phyloP scores from a whole-genome alignment of 2,888 invertebrate species.

The Athetis lepigone region DNA sequence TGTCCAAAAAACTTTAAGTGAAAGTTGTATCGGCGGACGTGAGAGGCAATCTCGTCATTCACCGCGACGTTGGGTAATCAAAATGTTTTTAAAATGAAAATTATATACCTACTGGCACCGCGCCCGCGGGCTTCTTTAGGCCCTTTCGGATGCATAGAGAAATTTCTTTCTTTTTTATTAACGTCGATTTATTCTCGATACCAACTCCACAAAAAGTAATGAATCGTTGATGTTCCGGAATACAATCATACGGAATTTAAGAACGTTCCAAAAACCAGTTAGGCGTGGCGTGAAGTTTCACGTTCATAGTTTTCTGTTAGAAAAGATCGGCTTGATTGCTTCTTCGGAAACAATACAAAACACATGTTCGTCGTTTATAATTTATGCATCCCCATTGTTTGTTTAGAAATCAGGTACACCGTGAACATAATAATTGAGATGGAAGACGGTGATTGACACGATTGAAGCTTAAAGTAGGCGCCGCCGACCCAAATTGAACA shows the following conservation, averaged over 20 bases:
- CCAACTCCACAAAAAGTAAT: slow-evolving; percentile 12
- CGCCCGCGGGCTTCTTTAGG: slow-evolving; percentile 48
- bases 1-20: slow-evolving; percentile 86
- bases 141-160: slow-evolving; percentile 46
- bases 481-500: slow-evolving; percentile 69
- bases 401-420: slow-evolving; percentile 44
- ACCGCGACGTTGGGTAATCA: slow-evolving; percentile 82
- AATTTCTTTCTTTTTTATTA: slow-evolving; percentile 28
- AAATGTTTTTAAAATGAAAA: slow-evolving; percentile 81
- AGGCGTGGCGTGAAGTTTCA: not conserved
- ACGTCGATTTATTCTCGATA: slow-evolving; percentile 1
- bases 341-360: slow-evolving; percentile 25
- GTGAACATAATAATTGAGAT: slow-evolving; percentile 46
- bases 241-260: not conserved
- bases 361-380: slow-evolving; percentile 11
- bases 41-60: slow-evolving; percentile 84
- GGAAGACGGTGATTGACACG: slow-evolving; percentile 49
- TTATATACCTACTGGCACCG: slow-evolving; percentile 67
- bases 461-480: slow-evolving; percentile 63
- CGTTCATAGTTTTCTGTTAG: not conserved
- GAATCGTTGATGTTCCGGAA: not conserved
- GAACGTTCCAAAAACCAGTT: slow-evolving; percentile 5
- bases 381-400: slow-evolving; percentile 26
- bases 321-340: not conserved
- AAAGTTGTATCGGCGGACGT: slow-evolving; percentile 80